These are phyloP conservation scores for Cephus rjabovi DNA, from an alignment of 2,888 invertebrate genomes.

Conservation along the genomic window DNA sequence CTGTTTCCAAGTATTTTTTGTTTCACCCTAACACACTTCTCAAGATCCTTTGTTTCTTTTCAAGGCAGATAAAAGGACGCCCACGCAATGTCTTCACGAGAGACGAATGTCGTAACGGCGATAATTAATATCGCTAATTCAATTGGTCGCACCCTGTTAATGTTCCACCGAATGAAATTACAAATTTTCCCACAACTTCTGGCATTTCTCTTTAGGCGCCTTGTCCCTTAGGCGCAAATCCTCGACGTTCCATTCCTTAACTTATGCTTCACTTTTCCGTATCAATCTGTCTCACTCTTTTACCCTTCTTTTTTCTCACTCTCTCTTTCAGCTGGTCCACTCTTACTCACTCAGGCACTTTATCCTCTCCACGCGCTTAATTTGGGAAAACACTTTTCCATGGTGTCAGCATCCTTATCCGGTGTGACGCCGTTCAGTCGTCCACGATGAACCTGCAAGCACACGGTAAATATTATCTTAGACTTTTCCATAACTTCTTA, in stretches of 20 bases:
- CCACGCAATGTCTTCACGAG: not conserved
- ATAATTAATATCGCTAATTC: slow-evolving; percentile 8
- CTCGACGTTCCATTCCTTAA: not conserved
- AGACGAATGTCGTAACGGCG: slow-evolving; percentile 7
- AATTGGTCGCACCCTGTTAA: not conserved
- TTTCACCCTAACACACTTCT: not conserved
- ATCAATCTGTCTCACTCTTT: slow-evolving; percentile 12
- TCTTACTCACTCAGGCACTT: not conserved
- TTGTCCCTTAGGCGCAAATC: not conserved
- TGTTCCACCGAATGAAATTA: slow-evolving; percentile 1
- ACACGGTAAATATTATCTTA: not conserved
- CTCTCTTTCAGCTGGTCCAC: slow-evolving; percentile 13
- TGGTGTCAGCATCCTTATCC: not conserved
- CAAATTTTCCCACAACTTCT: not conserved
- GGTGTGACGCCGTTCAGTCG: not conserved
- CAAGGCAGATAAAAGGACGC: not conserved
- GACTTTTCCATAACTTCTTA: not conserved
- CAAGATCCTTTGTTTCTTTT: not conserved
- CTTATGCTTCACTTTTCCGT: slow-evolving; percentile 14
- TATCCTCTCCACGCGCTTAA: not conserved
- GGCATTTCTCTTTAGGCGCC: not conserved
- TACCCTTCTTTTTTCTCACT: not conserved
- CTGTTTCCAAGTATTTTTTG: not conserved
- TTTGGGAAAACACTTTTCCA: not conserved
- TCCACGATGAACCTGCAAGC: not conserved